Evolutionary conservation across 2,113 vertebrate species (phyloP), one percentile per base, ranked within the genome.

Genomic region (Halichoerus grypus): DNA sequence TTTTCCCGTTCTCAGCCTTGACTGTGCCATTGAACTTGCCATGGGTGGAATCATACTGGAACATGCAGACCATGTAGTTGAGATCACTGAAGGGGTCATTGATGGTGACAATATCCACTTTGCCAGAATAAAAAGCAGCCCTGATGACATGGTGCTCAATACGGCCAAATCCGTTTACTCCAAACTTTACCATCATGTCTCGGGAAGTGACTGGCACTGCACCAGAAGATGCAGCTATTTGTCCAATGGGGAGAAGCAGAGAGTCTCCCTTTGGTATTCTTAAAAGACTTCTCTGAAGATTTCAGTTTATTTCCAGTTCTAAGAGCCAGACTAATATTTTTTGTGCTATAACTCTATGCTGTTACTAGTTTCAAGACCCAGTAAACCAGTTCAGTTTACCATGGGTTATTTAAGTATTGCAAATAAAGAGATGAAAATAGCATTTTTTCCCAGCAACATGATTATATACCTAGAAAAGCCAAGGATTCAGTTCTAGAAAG

Each of bases 341-440:
- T 83, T 69, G 2, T n/a, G 24, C 0, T 77, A 26, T 49, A 89
- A 55, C 61, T 89, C 49, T 53, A 49, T 77, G 51, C 31, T 87
- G 14, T 83, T 57, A n/a, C 59, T 88, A 57, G 69, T 83, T 88
- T 97, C 13, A 84, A 26, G 51, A 79, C 28, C 31, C 18, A 71
- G 26, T 76, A 82, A 82, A 26, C 39, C 57, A 83, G 57, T 57
- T 65, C 76, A 55, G 33, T 92, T 92, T 82, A 76, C 82, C 42
- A 65, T 86, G 65, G 57, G 19, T 92, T 87, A 57, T 81, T 92
- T n/a, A 57, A 67, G 46, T 87, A 88, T 57, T 88, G 31, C 63
- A 84, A 84, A 92, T 13, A 67, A 61, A 82, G n/a, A 76, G 26
- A 77, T 15, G 86, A 65, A 87, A 46, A 81, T 59, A 22, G n/a